Evolutionary conservation across 2,113 vertebrate genomes (phyloP), one percentile per base, ranked within the genome.

Genomic region (Etheostoma spectabile): DNA sequence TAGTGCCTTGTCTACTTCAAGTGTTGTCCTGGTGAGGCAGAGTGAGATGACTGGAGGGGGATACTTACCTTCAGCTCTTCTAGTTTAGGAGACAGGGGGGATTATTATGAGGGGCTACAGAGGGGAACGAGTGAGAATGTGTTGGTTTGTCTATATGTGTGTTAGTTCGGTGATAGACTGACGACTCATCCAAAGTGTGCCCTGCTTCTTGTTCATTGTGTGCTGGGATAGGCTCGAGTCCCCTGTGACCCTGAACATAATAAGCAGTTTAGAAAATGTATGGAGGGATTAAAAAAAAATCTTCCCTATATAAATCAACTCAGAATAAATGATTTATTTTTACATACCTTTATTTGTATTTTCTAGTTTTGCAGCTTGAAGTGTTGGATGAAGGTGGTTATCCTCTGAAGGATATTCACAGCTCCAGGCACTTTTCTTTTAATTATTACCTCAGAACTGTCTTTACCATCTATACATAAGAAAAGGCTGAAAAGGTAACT

Each of bases 51-150:
- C 92, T 90, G 85, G 86, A 91, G 91, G 92, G 90, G 77, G 80
- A 75, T 77, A 87, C 89, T 93, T 91, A 91, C 92, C 91, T 93
- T 92, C 91, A 92, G 84, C 86, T 90, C 84, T 88, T 86, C 87
- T 75, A 82, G 79, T 88, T 77, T 84, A 79, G 84, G 86, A 93
- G 90, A 84, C 90, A 82, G 75, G 85, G 84, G 90, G 85, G 76
- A 88, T 93, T 86, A 93, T 94, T 93, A 92, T 83, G 88, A 80
- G 63, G 74, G 86, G 87, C 69, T 77, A 61, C 59, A 74, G 57
- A 77, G 82, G 61, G 74, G 63, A 49, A 74, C 65, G 80, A 78
- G 76, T 67, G 74, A 7, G 53, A 86, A 22, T 82, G 71, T 52
- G 62, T 85, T 83, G 86, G 80, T 87, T 87, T 78, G 42, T 85